Evolutionary conservation across 2,888 invertebrate genomes (phyloP).

Genomic region (Omphaloscelis lunosa): DNA sequence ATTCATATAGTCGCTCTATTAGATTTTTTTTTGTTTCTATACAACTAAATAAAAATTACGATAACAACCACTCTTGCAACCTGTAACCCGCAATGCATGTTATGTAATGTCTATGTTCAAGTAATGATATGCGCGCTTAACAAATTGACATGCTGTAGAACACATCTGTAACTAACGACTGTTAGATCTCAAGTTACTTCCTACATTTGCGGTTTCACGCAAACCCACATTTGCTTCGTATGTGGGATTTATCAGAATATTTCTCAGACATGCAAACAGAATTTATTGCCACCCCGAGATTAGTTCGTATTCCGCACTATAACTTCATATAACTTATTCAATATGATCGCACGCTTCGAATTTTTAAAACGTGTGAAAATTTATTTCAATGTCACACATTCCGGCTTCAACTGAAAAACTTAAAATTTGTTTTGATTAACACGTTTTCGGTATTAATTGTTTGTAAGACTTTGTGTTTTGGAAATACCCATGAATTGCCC

Average conservation of each 20-base stretch:
- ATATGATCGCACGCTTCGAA: constrained; percentile 26
- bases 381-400: constrained; percentile 43
- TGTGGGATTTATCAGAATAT: constrained; percentile 63
- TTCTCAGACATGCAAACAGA: constrained; percentile 53
- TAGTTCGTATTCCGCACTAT: constrained; percentile 34
- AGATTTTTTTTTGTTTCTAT: constrained; percentile 16
- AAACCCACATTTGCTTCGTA: constrained; percentile 63
- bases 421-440: constrained; percentile 31
- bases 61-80: constrained; percentile 35
- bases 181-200: constrained; percentile 76
- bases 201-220: constrained; percentile 76
- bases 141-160: constrained; percentile 49
- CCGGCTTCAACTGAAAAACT: constrained; percentile 23
- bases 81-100: constrained; percentile 28
- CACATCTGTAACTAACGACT: constrained; percentile 67
- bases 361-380: constrained; percentile 58
- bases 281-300: constrained; percentile 37
- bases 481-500: constrained; percentile 35
- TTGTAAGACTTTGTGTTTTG: constrained; percentile 23
- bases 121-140: constrained; percentile 35
- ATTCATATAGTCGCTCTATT: background rate
- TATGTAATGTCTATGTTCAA: constrained; percentile 32
- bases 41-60: constrained; percentile 21
- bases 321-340: constrained; percentile 47
- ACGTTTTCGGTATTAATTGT: constrained; percentile 4